Conservation (phyloP, 2,113 vertebrate genomes). For the Erinaceus europaeus region DNA sequence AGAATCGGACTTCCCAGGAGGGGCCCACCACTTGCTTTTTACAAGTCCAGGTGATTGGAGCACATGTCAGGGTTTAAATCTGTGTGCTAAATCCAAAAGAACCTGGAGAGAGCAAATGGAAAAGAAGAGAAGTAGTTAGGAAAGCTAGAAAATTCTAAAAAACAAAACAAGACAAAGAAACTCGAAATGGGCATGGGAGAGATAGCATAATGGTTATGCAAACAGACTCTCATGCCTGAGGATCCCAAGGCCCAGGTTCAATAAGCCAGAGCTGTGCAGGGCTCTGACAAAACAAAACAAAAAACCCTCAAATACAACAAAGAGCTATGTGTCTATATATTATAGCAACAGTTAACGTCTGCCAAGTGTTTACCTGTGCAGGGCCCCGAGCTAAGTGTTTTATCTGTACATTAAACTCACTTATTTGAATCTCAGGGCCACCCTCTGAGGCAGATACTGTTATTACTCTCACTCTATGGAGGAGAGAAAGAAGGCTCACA, state of each 20-base stretch:
- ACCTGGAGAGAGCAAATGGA: neutral
- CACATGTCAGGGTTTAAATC: neutral
- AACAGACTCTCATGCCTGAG: too few relatives aligned
- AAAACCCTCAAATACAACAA: too few relatives aligned
- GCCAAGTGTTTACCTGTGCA: accelerated
- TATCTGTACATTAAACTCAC: too few relatives aligned
- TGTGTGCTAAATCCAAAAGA: neutral
- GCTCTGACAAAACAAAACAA: too few relatives aligned
- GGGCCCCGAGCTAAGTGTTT: neutral
- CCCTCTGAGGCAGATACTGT: neutral
- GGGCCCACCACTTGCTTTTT: accelerated
- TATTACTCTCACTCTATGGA: neutral
- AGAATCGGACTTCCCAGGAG: neutral
- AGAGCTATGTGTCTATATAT: too few relatives aligned
- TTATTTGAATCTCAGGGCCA: neutral
- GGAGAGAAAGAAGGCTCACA: neutral
- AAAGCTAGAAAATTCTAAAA: neutral
- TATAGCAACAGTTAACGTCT: neutral
- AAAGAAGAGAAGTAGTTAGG: neutral
- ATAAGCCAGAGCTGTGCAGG: too few relatives aligned
- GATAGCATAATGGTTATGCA: too few relatives aligned
- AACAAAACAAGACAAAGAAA: neutral
- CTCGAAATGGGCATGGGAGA: too few relatives aligned
- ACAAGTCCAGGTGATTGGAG: neutral
- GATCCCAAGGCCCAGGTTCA: too few relatives aligned